Base-by-base conservation (phyloP, 2,113 vertebrate genomes). In the Erpornis zantholeuca region DNA sequence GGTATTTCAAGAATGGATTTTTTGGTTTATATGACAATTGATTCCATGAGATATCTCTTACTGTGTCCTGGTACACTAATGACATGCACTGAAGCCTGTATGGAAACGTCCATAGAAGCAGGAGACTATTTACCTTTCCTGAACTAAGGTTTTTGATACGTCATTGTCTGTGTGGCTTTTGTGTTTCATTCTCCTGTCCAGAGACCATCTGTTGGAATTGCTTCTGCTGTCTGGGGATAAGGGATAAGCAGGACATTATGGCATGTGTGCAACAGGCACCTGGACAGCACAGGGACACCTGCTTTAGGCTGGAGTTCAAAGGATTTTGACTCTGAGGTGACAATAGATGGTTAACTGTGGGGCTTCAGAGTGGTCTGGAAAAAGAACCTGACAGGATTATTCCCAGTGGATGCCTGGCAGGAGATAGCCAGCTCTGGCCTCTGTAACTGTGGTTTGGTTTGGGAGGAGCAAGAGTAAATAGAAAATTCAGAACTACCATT, bases 301-400 rank as follows among this genome's bases (percentile, higher is more conserved):
- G 29, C 5, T 36, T 59, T 11, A 44, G 66, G 27, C 80, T 77
- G 72, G 16, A 53, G 6, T 40, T 88, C 20, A 53, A 28, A 65
- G 40, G 36, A 11, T 53, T 57, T 66, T 38, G 18, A 12, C 35
- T 35, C 8, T 18, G 38, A 71, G 22, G 31, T 70, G 72, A 29
- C 44, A 52, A 1, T 1, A n/a, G 42, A 6, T 45, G 28, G 31
- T 50, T 71, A 29, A 0, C 29, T 90, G 21, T 1, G 2, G 19
- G 44, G 19, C 70, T 69, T 89, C 56, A 33, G 81, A 61, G 47
- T 10, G 33, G 7, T 49, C 49, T 52, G 31, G 54, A 28, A 60
- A 42, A 86, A 50, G 23, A 77, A 86, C 28, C 33, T 64, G 80
- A 21, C 53, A 40, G 24, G 24, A 3, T 82, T 75, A 28, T 79